phyloP scores from a whole-genome alignment of 2,888 invertebrate species.

The Thalpophila matura region DNA sequence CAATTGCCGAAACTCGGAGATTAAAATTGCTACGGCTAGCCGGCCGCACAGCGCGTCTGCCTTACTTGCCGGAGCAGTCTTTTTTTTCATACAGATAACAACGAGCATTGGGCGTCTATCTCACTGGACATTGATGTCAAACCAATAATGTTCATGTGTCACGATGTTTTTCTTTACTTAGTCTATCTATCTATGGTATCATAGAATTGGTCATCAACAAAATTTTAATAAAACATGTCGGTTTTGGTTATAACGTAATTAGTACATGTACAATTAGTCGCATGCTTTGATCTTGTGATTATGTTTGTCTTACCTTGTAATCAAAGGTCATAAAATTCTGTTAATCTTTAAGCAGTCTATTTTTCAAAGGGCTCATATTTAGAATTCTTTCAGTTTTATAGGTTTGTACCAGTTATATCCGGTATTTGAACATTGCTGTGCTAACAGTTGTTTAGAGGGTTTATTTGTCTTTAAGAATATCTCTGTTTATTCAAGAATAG shows the following conservation, averaged over 20 bases:
- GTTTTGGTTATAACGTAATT: conserved; percentile 23
- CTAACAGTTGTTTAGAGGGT: not conserved
- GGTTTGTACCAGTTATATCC: not conserved
- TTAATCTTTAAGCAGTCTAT: conserved; percentile 17
- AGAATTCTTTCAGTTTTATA: not conserved
- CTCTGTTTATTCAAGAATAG: not conserved
- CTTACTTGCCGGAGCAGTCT: no score
- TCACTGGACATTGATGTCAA: no score
- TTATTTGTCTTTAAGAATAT: not conserved
- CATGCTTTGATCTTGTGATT: conserved; percentile 40
- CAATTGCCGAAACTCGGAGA: no score
- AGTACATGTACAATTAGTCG: conserved; percentile 20
- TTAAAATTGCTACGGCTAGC: no score
- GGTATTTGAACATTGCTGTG: not conserved
- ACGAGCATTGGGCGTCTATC: no score
- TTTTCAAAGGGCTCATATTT: not conserved
- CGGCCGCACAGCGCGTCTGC: no score
- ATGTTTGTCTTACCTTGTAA: conserved; percentile 30
- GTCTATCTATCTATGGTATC: not conserved
- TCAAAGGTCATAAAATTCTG: conserved; percentile 16
- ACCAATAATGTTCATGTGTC: no score
- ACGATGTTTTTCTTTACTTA: not conserved
- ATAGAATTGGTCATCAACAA: no score
- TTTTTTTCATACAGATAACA: no score
- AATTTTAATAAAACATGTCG: conserved; percentile 8